These are phyloP conservation scores for Eugnorisma glareosa DNA, from an alignment of 2,888 invertebrate genomes.

Conservation along the genomic window DNA sequence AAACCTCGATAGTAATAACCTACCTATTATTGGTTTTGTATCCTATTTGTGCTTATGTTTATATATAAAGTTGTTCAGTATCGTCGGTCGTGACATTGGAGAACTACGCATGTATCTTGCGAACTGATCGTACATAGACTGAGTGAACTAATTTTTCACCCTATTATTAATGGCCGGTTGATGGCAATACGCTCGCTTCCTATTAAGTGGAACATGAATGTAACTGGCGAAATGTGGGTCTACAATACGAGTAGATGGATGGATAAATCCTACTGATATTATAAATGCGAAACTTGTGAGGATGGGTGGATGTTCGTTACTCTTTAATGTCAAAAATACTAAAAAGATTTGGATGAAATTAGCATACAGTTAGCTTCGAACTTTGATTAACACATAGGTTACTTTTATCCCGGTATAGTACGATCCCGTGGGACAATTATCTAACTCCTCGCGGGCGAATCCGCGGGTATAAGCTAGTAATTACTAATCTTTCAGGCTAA, in stretches of 20 bases:
- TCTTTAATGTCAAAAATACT: too few species aligned
- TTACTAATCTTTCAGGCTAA: not conserved
- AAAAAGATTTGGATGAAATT: too few species aligned
- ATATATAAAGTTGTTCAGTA: not conserved
- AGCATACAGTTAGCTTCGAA: too few species aligned
- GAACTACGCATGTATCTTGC: conserved; percentile 23
- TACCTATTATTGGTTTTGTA: not conserved
- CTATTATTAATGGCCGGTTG: not conserved
- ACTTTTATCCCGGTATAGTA: too few species aligned
- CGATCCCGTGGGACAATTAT: too few species aligned
- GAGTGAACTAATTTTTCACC: conserved; percentile 23
- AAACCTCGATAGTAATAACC: not conserved
- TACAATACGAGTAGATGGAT: not conserved
- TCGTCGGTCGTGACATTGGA: conserved; percentile 34
- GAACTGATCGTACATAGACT: conserved; percentile 10
- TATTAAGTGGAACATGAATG: not conserved
- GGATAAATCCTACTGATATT: too few species aligned
- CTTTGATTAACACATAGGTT: too few species aligned
- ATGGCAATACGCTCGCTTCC: not conserved
- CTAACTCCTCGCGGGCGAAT: too few species aligned
- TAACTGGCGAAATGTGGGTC: not conserved
- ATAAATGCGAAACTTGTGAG: too few species aligned
- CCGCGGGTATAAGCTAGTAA: too few species aligned
- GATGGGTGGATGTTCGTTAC: too few species aligned
- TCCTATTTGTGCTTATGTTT: not conserved